Evolutionary conservation across 2,888 invertebrate genomes (phyloP), one percentile per base, ranked within the genome.

Genomic region (Thecophora atra): DNA sequence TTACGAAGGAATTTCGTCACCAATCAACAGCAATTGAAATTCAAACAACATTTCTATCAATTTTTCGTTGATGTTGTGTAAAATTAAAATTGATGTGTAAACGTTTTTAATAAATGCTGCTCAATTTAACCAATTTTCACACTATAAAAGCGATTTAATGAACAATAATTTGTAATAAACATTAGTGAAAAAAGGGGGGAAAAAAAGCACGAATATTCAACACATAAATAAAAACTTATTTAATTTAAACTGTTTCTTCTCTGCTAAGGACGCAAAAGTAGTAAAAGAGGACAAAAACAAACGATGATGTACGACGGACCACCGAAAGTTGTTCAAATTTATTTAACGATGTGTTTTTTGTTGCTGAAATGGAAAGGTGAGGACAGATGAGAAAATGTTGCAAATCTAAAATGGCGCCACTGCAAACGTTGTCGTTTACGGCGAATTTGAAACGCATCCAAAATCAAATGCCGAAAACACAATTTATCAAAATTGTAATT

Each of bases 401-500:
- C 56, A 67, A 56, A 24, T 24, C 15, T 7, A 37, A 54, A 6
- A 54, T 54, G 67, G 67, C 67, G 67, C 67, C 67, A 24, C 21
- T 24, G 37, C 2, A 2, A 37, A 8, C 11, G 6, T 30, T 37
- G 21, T 54, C 47, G 51, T 67, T 52, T 47, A 17, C 17, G 26
- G n/a, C 47, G 44, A 56, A 67, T 37, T 37, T 67, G 37, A 56
- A 67, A 67, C 21, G 54, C 47, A 11, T 19, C 7, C 21, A 42
- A 67, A 52, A 21, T 54, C 54, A 56, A 67, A 63, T 63, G 19
- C 42, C 63, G 42, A 63, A 37, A 56, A 17, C 37, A 21, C 17
- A 67, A 67, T 67, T 56, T 37, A 67, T 67, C 67, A 67, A 67
- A 67, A 37, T 19, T 30, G 54, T n/a, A 62, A 19, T 24, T 19